These are phyloP conservation scores for Hestina assimilis DNA, from an alignment of 1,140 invertebrate genomes.

Conservation along the genomic window DNA sequence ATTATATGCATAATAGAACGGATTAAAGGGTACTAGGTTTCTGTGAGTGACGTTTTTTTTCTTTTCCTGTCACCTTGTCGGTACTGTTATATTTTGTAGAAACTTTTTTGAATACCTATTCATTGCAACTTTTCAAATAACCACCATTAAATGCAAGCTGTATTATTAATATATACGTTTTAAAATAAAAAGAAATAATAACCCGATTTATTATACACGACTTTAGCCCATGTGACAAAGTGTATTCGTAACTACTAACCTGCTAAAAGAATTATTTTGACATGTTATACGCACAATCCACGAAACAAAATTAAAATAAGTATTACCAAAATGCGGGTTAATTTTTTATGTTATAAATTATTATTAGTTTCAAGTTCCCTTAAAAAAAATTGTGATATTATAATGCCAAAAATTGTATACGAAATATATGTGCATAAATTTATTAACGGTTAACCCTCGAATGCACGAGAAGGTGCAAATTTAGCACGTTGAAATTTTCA, in stretches of 20 bases:
- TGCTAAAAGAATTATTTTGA: no score
- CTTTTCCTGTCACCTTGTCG: conserved; percentile 70
- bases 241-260: no score
- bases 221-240: no score
- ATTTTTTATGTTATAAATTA: no score
- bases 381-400: no score
- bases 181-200: no score
- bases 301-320: no score
- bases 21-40: conserved; percentile 65
- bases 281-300: no score
- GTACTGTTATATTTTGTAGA: conserved; percentile 48
- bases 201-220: no score
- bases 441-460: conserved; percentile 65
- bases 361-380: no score
- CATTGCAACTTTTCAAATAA: conserved; percentile 51
- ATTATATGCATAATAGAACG: conserved; percentile 77
- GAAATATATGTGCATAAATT: conserved; percentile 42
- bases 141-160: conserved; percentile 57
- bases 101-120: conserved; percentile 40
- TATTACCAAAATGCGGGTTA: no score
- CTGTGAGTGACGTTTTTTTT: conserved; percentile 64
- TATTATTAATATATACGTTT: background rate
- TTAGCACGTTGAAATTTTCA: conserved; percentile 50
- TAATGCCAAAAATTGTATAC: background rate
- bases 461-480: conserved; percentile 67